Evolutionary conservation across 2,797 vertebrate genomes (phyloP).

Genomic region (Alcedo quadribrachys): DNA sequence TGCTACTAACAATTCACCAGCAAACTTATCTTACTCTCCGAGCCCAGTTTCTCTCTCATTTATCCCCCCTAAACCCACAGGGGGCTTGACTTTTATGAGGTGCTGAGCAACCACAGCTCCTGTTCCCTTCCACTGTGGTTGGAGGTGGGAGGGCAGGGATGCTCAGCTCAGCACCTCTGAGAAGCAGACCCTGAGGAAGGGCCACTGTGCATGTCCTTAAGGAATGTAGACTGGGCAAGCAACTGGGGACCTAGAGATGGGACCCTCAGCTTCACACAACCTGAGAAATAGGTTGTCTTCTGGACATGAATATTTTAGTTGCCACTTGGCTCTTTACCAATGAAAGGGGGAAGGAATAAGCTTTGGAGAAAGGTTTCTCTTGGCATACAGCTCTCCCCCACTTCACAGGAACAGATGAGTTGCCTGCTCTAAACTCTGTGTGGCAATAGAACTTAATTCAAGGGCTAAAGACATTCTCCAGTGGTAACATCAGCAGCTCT

Average conservation of each 20-base stretch:
- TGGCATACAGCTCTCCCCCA: not conserved
- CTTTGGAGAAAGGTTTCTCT: not conserved
- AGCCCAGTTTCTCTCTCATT: not conserved
- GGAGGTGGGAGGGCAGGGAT: not conserved
- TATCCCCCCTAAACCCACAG: not conserved
- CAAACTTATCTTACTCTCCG: not conserved
- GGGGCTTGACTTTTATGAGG: not conserved
- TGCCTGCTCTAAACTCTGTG: not conserved
- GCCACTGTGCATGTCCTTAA: fast-evolving
- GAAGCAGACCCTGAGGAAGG: not conserved
- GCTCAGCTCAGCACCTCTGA: not conserved
- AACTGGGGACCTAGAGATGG: fast-evolving
- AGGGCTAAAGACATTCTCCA: not conserved
- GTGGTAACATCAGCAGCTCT: fast-evolving
- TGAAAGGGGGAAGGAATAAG: not conserved
- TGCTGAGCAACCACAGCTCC: slow-evolving; percentile 44
- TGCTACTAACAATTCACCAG: not conserved
- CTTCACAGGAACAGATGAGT: fast-evolving
- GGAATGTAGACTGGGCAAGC: not conserved
- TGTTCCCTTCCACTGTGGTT: not conserved
- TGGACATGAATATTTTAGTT: not conserved
- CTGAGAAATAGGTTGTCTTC: fast-evolving
- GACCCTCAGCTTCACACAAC: not conserved
- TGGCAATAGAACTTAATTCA: not conserved
- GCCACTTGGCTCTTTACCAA: not conserved